Conservation (phyloP, 2,113 vertebrate species). For the Xiphophorus maculatus region DNA sequence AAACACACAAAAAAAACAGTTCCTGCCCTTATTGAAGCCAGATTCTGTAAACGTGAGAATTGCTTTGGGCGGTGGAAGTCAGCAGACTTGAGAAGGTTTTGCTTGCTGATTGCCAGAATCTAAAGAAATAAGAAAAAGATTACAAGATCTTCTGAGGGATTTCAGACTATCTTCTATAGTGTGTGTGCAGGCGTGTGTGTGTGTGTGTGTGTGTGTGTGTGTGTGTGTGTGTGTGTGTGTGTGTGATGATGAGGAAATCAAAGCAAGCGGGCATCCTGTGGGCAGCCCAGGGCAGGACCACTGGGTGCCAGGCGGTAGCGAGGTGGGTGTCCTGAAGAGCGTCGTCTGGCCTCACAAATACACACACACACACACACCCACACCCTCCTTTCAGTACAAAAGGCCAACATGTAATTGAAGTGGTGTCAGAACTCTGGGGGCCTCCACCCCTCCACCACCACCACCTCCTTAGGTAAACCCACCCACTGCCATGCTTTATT, state of each 20-base stretch:
- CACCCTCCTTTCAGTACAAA: constrained; percentile 32
- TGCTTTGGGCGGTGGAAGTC: constrained; percentile 34
- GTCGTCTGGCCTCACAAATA: constrained; percentile 53
- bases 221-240: constrained; percentile 20
- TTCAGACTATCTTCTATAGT: constrained; percentile 44
- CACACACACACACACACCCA: constrained; percentile 28
- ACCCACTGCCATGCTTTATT: background rate
- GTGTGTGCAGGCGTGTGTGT: background rate
- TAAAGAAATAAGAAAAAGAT: constrained; percentile 35
- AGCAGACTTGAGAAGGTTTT: constrained; percentile 10
- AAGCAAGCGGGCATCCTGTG: constrained; percentile 73
- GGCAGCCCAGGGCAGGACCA: constrained; percentile 73
- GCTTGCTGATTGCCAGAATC: constrained; percentile 30
- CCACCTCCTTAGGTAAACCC: background rate
- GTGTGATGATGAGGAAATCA: constrained; percentile 61
- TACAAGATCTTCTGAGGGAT: constrained; percentile 46
- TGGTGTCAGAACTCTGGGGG: constrained; percentile 70
- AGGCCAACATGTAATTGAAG: constrained; percentile 67
- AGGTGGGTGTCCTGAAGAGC: constrained; percentile 71
- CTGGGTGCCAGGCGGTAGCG: constrained; percentile 53
- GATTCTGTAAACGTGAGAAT: constrained; percentile 23
- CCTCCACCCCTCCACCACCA: background rate
- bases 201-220: background rate
- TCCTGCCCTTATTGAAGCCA: background rate
- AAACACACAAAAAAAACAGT: background rate